A percentile compares a stretch with the other conserved stretches of the same genome.
phyloP scores from a whole-genome alignment of 2,113 vertebrate species.

The Peromyscus leucopus region DNA sequence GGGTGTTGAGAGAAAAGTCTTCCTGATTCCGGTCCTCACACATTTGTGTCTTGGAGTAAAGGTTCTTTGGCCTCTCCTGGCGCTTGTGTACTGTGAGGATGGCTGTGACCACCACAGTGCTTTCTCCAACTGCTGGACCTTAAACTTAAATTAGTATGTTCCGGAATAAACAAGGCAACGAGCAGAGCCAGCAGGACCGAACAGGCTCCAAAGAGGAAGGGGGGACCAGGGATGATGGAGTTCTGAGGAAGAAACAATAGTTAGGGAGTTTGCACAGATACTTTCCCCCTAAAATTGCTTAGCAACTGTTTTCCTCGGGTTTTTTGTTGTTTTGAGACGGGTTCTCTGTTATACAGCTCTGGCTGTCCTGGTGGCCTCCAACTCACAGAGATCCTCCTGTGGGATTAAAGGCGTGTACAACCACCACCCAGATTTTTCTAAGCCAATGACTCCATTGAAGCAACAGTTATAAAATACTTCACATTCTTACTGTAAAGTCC shows the following conservation, averaged over 20 bases:
- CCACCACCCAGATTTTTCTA: not conserved
- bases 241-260: conserved; percentile 85
- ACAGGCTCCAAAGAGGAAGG: conserved; percentile 92
- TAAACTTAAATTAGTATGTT: conserved; percentile 90
- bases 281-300: not conserved
- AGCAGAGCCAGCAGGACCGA: conserved; percentile 93
- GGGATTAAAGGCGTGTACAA: too few species aligned
- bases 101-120: conserved; percentile 90
- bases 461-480: not conserved
- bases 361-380: not conserved
- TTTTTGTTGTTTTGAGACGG: not conserved
- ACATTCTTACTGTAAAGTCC: not conserved
- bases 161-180: conserved; percentile 95
- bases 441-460: not conserved
- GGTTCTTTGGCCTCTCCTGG: conserved; percentile 94
- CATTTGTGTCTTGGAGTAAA: conserved; percentile 93
- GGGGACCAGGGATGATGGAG: conserved; percentile 93
- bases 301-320: not conserved
- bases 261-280: not conserved
- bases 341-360: not conserved
- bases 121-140: conserved; percentile 92
- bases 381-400: not conserved
- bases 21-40: conserved; percentile 86
- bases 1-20: conserved; percentile 64
- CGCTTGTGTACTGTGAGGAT: conserved; percentile 91